Percentiles rank a stretch among this genome's conserved stretches.
These are phyloP conservation scores for Neodiprion virginianus DNA, from an alignment of 1,140 invertebrate genomes.

Conservation along the genomic window DNA sequence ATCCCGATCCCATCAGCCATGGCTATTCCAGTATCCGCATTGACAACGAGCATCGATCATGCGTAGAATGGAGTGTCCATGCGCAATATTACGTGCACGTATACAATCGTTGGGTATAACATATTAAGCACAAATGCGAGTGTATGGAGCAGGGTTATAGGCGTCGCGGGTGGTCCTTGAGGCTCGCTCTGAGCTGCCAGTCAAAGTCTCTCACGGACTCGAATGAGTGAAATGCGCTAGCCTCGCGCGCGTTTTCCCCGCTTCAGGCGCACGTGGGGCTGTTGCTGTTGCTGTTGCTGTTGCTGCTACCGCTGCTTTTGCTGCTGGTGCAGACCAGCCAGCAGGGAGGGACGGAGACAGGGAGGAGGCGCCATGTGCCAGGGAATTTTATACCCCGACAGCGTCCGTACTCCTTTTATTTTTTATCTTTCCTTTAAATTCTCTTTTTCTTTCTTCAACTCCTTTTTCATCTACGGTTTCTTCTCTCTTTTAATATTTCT, in stretches of 20 bases:
- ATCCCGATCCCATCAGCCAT: too few species aligned
- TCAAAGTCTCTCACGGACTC: slow-evolving; percentile 40
- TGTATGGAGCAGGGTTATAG: background rate
- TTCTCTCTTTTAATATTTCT: background rate
- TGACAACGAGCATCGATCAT: too few species aligned
- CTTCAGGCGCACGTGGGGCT: background rate
- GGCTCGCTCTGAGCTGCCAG: slow-evolving; percentile 33
- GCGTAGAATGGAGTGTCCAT: too few species aligned
- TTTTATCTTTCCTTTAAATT: background rate
- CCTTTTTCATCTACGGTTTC: background rate
- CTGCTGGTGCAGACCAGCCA: slow-evolving; percentile 20
- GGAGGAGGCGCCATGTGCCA: slow-evolving; percentile 7
- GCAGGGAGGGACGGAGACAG: background rate
- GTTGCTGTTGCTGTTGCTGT: background rate
- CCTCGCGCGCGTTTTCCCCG: background rate
- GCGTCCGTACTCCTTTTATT: background rate
- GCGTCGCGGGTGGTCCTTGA: slow-evolving; percentile 43
- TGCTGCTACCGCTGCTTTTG: background rate
- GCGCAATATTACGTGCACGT: too few species aligned
- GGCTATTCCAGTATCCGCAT: too few species aligned
- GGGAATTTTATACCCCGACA: slow-evolving; percentile 5
- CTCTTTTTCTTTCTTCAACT: too few species aligned
- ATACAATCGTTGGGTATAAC: too few species aligned
- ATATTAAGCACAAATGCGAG: too few species aligned
- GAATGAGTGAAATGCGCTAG: slow-evolving; percentile 13